A percentile compares a stretch with the other conserved stretches of the same genome.
Evolutionary conservation across 2,888 invertebrate species (phyloP).

Genomic region (Drosophila diplacantha): DNA sequence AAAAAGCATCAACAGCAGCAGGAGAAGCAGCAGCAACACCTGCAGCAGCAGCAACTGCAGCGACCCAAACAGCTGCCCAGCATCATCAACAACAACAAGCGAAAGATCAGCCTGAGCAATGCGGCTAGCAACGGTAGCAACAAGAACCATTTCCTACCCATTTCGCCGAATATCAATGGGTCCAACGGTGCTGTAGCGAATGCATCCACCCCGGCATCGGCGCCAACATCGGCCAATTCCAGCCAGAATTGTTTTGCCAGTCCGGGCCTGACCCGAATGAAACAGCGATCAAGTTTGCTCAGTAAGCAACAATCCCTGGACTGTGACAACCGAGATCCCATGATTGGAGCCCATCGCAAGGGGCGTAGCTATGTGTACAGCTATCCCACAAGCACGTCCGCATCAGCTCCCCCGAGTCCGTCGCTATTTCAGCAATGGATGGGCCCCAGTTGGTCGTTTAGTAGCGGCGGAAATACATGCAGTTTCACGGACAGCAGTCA

Average conservation of each 20-base stretch:
- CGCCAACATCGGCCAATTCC: slow-evolving; percentile 11
- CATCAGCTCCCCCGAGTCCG: slow-evolving; percentile 85
- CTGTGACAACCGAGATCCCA: slow-evolving; percentile 73
- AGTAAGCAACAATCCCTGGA: slow-evolving; percentile 76
- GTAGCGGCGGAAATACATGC: slow-evolving; percentile 24
- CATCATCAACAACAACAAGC: slow-evolving; percentile 65
- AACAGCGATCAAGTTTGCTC: slow-evolving; percentile 81
- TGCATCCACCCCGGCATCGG: slow-evolving; percentile 9
- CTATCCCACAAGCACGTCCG: slow-evolving; percentile 71
- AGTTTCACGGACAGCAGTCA: slow-evolving; percentile 54
- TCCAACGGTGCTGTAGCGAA: slow-evolving; percentile 6
- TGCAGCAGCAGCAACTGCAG: slow-evolving; percentile 29
- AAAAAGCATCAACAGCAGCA: slow-evolving; percentile 76
- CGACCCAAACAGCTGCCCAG: slow-evolving; percentile 36
- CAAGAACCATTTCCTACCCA: slow-evolving; percentile 90
- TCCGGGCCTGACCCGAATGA: slow-evolving; percentile 86
- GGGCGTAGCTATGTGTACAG: slow-evolving; percentile 65
- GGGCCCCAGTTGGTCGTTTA: slow-evolving; percentile 52
- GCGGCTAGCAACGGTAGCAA: slow-evolving; percentile 79
- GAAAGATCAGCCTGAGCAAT: slow-evolving; percentile 75
- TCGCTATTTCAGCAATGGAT: slow-evolving; percentile 71
- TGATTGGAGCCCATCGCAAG: slow-evolving; percentile 74
- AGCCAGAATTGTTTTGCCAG: slow-evolving; percentile 82
- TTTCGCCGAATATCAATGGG: slow-evolving; percentile 81
- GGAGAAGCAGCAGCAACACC: slow-evolving; percentile 41